Percentiles rank a stretch among this genome's conserved stretches.
Conservation (phyloP, 2,888 invertebrate species). For the Pecten maximus region DNA sequence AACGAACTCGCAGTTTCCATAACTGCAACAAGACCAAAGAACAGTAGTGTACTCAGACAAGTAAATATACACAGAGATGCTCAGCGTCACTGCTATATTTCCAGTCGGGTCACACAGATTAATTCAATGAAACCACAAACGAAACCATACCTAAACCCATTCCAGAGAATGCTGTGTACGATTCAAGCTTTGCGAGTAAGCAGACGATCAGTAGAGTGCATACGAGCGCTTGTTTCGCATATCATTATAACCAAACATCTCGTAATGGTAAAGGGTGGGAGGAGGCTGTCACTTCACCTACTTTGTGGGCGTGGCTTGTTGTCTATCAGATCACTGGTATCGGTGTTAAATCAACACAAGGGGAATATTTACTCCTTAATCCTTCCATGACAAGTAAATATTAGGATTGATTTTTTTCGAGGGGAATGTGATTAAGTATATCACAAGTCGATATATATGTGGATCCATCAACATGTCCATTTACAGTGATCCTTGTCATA, state of each 20-base stretch:
- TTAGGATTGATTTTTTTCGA: conserved; percentile 16
- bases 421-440: neutral
- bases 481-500: no score
- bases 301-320: neutral
- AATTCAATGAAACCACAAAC: neutral
- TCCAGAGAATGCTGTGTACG: neutral
- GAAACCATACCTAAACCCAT: neutral
- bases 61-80: neutral
- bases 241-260: neutral
- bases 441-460: neutral
- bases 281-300: neutral
- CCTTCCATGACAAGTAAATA: neutral
- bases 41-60: neutral
- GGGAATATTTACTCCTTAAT: conserved; percentile 24
- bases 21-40: neutral
- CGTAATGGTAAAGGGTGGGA: neutral
- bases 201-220: conserved; percentile 20
- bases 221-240: neutral
- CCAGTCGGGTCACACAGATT: neutral
- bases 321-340: neutral
- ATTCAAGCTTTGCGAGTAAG: conserved; percentile 29
- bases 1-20: neutral
- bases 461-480: neutral
- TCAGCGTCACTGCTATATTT: neutral
- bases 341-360: neutral